Evolutionary conservation across 2,797 vertebrate genomes (phyloP), one percentile per base, ranked within the genome.

Genomic region (Ambastaia sidthimunki): DNA sequence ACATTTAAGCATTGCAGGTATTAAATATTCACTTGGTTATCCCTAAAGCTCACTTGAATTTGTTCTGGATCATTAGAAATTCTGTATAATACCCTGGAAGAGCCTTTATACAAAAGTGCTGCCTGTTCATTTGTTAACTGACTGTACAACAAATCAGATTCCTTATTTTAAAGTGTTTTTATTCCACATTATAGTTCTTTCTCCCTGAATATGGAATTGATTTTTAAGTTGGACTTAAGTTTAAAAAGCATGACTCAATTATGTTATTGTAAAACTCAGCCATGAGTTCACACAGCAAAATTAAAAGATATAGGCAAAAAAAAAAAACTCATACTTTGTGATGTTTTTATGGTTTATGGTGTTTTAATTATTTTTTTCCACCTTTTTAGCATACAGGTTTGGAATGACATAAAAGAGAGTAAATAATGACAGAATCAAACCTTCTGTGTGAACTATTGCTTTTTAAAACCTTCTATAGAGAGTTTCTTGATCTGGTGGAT

Each of bases 401-500:
- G 16, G 7, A 19, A 57, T 34, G 19, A 23, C 19, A 37, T 21
- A 3, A 23, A 3, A 2, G 9, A 7, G 19, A 28, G 28, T 74
- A 31, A 63, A 74, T 62, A 74, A 63, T 50, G 11, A 28, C 16
- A 60, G 2, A 12, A 25, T 59, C 23, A 18, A 4, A 10, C 19
- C 18, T 63, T 65, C 1, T 31, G 10, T 7, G 7, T 65, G 48
- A 66, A 66, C 0, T 34, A 34, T 47, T 18, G 1, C 23, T 50
- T 62, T 21, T 37, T 28, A 70, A 50, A 34, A 55, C 23, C 21
- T 3, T 55, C 21, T 41, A 34, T 11, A 57, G 47, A 50, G 13
- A 65, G 44, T 50, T 28, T 65, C 57, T 37, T 75, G 28, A 54
- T 67, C 57, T 59, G 12, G 57, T 19, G 15, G 9, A 71, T 18